Evolutionary conservation across 2,113 vertebrate genomes (phyloP).

Genomic region (Baryphthengus martii): DNA sequence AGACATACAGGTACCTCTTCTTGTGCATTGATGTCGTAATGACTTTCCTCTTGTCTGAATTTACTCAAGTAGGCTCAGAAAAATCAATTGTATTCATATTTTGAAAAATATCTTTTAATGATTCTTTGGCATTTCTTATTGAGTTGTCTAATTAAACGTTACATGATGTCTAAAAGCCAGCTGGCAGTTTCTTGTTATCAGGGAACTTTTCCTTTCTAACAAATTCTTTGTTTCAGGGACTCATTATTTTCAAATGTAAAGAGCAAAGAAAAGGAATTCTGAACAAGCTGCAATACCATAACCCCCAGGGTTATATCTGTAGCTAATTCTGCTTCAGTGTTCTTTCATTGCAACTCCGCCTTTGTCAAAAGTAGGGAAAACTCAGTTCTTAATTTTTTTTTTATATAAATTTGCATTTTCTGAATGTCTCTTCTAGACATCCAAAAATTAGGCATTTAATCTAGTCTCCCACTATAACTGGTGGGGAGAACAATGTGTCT

Average conservation of each 20-base stretch:
- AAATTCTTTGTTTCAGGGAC: neutral
- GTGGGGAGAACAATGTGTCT: neutral
- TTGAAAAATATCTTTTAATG: neutral
- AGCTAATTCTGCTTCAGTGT: neutral
- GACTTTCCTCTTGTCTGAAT: neutral
- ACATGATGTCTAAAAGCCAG: neutral
- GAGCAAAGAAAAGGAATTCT: neutral
- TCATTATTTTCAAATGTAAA: neutral
- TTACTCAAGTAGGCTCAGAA: neutral
- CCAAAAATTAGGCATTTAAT: neutral
- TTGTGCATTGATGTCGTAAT: neutral
- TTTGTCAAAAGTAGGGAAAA: neutral
- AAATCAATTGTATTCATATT: neutral
- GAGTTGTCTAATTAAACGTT: neutral
- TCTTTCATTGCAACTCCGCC: neutral
- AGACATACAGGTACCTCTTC: neutral
- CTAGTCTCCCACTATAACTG: neutral
- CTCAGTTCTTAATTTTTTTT: neutral
- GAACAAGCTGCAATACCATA: neutral
- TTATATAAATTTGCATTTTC: neutral
- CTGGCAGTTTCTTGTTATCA: neutral
- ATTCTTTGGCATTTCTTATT: neutral
- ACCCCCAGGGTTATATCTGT: neutral
- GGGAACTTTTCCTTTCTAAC: neutral
- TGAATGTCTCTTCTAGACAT: neutral